A percentile compares a stretch with the other conserved stretches of the same genome.
phyloP scores from a whole-genome alignment of 1,140 invertebrate species.

The Aphis gossypii region DNA sequence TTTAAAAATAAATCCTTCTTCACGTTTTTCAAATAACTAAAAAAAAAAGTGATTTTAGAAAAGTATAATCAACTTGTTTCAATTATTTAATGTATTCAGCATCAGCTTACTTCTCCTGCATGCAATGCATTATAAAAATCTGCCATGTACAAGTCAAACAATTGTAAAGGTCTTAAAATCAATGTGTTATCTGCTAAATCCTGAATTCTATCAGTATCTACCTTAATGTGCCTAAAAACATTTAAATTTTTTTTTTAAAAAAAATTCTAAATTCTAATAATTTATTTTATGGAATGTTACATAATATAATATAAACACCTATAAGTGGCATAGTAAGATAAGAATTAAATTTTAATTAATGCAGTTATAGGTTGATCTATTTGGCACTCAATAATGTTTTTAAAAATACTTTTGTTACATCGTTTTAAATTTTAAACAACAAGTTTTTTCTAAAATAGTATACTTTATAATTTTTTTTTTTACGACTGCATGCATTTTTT shows the following conservation, averaged over 20 bases:
- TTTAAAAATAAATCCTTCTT: constrained; percentile 54
- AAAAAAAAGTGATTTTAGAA: background rate
- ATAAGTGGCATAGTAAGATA: background rate
- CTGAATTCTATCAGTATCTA: background rate
- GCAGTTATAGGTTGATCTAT: background rate
- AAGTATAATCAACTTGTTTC: background rate
- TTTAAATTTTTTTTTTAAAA: background rate
- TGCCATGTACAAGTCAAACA: constrained; percentile 35
- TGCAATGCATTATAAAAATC: constrained; percentile 37
- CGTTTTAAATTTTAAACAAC: too few relatives aligned
- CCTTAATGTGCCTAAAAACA: constrained; percentile 30
- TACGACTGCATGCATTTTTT: too few relatives aligned
- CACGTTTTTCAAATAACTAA: constrained; percentile 48
- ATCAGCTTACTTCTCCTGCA: background rate
- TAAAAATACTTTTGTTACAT: too few relatives aligned
- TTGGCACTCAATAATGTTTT: too few relatives aligned
- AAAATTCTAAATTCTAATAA: background rate
- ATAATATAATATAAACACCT: background rate
- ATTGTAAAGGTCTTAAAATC: background rate
- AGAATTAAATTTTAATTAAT: background rate
- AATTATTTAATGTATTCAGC: background rate
- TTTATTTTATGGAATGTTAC: background rate
- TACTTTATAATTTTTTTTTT: too few relatives aligned
- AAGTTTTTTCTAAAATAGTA: too few relatives aligned
- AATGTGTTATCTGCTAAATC: background rate